A percentile compares a stretch with the other conserved stretches of the same genome.
Conservation (phyloP, 1,140 invertebrate genomes). For the Drosophila cardini region DNA sequence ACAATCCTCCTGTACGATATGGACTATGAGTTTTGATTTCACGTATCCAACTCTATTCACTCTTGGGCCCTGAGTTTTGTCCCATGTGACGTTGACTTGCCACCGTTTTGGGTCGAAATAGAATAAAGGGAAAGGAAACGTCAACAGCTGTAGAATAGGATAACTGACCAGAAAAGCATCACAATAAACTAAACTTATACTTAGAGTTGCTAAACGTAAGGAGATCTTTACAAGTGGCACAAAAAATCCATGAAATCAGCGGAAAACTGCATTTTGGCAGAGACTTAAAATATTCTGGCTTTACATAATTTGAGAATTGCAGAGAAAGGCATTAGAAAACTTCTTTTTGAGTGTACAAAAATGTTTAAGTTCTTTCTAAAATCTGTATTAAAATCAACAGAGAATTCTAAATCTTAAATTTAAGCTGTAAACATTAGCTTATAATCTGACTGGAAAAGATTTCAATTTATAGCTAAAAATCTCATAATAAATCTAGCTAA, state of each 20-base stretch:
- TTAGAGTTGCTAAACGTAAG: constrained; percentile 5
- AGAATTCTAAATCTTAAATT: no score
- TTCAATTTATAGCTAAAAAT: no score
- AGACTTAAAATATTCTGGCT: background rate
- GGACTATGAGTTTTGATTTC: background rate
- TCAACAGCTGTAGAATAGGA: constrained; percentile 22
- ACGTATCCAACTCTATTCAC: background rate
- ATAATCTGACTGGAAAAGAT: no score
- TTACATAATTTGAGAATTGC: constrained; percentile 33
- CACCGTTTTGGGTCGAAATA: constrained; percentile 2
- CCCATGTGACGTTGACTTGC: constrained; percentile 39
- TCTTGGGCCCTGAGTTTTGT: constrained; percentile 2
- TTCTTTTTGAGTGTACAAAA: no score
- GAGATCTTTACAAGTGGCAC: constrained; percentile 19
- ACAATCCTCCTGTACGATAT: no score
- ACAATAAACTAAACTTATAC: constrained; percentile 43
- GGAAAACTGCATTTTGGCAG: constrained; percentile 8
- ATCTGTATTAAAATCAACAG: no score
- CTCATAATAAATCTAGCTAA: background rate
- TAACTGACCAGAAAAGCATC: constrained; percentile 20
- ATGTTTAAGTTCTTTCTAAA: no score
- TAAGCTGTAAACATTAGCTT: no score
- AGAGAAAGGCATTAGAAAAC: constrained; percentile 35
- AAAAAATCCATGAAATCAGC: constrained; percentile 19
- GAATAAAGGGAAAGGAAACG: constrained; percentile 10